Evolutionary conservation across 2,113 vertebrate genomes (phyloP).

Genomic region (Hydropotes inermis): DNA sequence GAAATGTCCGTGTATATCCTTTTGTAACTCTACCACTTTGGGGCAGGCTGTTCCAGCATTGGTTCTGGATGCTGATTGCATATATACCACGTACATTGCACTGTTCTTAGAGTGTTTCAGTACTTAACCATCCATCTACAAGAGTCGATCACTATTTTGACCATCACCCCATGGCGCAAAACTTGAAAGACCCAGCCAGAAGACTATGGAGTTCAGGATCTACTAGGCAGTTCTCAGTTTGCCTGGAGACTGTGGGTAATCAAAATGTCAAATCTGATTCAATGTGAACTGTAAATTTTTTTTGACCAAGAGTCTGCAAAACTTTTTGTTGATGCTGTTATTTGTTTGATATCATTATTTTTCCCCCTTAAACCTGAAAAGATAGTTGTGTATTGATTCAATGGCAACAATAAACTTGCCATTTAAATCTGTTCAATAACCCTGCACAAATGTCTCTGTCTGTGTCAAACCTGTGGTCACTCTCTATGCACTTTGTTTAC

Average conservation of each 20-base stretch:
- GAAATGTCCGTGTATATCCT: background rate
- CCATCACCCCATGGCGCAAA: background rate
- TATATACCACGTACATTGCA: background rate
- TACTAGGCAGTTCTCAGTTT: background rate
- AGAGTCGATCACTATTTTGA: background rate
- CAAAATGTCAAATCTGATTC: background rate
- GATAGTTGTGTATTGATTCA: background rate
- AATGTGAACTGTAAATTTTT: background rate
- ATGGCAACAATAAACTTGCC: constrained; percentile 51
- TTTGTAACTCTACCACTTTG: background rate
- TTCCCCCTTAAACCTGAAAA: background rate
- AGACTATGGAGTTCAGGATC: background rate
- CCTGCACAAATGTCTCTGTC: constrained; percentile 51
- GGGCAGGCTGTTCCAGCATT: background rate
- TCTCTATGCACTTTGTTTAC: constrained; percentile 85
- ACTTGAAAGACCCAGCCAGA: constrained; percentile 2
- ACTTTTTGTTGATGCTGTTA: background rate
- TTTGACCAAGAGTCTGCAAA: background rate
- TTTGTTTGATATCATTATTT: background rate
- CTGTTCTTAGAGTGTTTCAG: background rate
- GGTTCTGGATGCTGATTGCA: background rate
- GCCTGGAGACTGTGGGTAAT: background rate
- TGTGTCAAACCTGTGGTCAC: constrained; percentile 66
- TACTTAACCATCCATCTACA: background rate
- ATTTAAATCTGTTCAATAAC: background rate